Conservation (phyloP, 2,113 vertebrate species). For the Corythornis cristatus region DNA sequence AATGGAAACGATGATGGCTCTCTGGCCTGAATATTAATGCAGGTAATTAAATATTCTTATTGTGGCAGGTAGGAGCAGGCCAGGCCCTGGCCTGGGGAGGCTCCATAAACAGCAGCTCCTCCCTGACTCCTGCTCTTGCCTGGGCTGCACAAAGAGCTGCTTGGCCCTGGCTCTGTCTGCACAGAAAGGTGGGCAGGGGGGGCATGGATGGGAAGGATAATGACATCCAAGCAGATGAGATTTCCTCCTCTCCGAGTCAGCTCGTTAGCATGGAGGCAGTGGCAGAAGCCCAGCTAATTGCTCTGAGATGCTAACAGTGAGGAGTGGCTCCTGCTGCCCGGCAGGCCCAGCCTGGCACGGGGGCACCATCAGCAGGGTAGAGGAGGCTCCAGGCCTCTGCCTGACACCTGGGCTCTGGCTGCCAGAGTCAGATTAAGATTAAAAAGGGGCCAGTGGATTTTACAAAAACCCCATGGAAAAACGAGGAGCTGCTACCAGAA, state of each 20-base stretch:
- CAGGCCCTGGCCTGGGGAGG: background rate
- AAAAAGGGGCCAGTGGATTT: background rate
- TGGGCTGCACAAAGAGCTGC: background rate
- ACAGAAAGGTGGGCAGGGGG: background rate
- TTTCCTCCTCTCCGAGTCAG: background rate
- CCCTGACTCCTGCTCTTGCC: background rate
- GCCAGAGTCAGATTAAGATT: background rate
- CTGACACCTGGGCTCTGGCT: background rate
- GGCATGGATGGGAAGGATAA: background rate
- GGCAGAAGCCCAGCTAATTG: background rate
- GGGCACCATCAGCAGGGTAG: too few relatives aligned
- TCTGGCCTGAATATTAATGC: slow-evolving; percentile 20
- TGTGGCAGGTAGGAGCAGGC: background rate
- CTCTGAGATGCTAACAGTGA: background rate
- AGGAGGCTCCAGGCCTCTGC: too few relatives aligned
- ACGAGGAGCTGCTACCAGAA: background rate
- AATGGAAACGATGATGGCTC: background rate
- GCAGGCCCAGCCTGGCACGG: accelerated
- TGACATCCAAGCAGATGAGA: background rate
- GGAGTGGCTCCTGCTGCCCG: background rate
- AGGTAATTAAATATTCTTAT: background rate
- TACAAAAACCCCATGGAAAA: background rate
- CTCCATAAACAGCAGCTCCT: background rate
- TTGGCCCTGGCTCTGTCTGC: background rate
- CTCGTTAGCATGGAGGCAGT: background rate